Conservation (phyloP, 2,797 vertebrate genomes). For the Epinephelus awoara region DNA sequence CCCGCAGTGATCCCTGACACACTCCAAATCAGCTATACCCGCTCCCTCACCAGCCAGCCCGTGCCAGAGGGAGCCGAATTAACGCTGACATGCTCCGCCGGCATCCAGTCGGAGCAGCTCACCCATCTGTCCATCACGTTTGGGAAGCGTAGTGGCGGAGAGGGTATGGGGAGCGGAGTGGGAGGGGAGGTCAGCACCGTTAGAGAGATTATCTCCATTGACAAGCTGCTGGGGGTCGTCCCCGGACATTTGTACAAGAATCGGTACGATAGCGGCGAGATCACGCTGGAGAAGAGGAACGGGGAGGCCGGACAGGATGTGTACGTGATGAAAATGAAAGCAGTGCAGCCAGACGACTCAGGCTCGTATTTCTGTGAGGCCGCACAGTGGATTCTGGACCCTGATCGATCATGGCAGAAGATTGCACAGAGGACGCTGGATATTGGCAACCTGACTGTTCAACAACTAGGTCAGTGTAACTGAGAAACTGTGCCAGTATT, state of each 20-base stretch:
- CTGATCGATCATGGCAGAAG: constrained; percentile 88
- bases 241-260: constrained; percentile 80
- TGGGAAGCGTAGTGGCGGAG: constrained; percentile 73
- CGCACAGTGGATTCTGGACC: constrained; percentile 91
- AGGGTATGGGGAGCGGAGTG: not conserved
- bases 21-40: constrained; percentile 86
- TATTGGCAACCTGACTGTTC: constrained; percentile 89
- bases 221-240: constrained; percentile 83
- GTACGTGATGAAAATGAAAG: constrained; percentile 87
- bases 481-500: not conserved
- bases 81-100: constrained; percentile 85
- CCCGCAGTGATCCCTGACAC: constrained; percentile 89
- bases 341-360: constrained; percentile 82
- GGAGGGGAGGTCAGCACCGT: constrained; percentile 81
- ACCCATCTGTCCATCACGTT: constrained; percentile 91
- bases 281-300: constrained; percentile 88
- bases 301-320: constrained; percentile 75
- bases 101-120: constrained; percentile 87
- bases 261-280: constrained; percentile 84
- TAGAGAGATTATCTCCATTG: constrained; percentile 88
- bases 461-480: constrained; percentile 86
- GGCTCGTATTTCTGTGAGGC: constrained; percentile 92
- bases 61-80: constrained; percentile 88
- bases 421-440: constrained; percentile 89
- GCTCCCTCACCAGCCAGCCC: constrained; percentile 80